Evolutionary conservation across 2,113 vertebrate genomes (phyloP).

Genomic region (Oryzias melastigma): DNA sequence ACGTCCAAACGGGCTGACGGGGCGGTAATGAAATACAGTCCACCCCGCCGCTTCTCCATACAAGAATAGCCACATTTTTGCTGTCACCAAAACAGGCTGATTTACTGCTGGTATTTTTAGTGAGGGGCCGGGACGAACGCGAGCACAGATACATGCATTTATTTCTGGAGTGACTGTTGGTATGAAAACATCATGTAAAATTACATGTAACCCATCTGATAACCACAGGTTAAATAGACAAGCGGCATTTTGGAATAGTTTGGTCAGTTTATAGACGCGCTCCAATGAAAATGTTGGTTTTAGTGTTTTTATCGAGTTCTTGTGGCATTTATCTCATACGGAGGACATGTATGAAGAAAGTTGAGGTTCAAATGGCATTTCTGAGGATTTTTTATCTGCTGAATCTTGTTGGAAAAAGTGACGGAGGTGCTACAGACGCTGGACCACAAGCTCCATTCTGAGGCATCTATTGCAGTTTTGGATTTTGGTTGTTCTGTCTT

Average conservation of each 20-base stretch:
- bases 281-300: too few relatives aligned
- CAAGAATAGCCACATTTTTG: conserved; percentile 64
- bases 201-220: not conserved
- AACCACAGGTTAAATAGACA: conserved; percentile 8
- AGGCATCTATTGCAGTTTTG: too few relatives aligned
- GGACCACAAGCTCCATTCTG: too few relatives aligned
- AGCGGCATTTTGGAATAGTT: not conserved
- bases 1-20: conserved; percentile 40
- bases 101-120: conserved; percentile 63
- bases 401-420: too few relatives aligned
- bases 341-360: not conserved
- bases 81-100: conserved; percentile 62
- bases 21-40: conserved; percentile 62
- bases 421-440: too few relatives aligned
- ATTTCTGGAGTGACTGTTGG: conserved; percentile 4
- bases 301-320: too few relatives aligned
- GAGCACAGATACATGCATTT: conserved; percentile 16
- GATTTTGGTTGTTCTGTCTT: too few relatives aligned
- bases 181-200: conserved; percentile 32
- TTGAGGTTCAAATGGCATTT: too few relatives aligned
- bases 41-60: conserved; percentile 39
- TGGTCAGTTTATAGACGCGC: not conserved
- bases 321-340: not conserved
- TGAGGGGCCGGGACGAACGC: conserved; percentile 2
- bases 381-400: too few relatives aligned